Percentiles rank a stretch among this genome's conserved stretches.
phyloP scores from a whole-genome alignment of 1,140 invertebrate species.

The Drosophila obscura region DNA sequence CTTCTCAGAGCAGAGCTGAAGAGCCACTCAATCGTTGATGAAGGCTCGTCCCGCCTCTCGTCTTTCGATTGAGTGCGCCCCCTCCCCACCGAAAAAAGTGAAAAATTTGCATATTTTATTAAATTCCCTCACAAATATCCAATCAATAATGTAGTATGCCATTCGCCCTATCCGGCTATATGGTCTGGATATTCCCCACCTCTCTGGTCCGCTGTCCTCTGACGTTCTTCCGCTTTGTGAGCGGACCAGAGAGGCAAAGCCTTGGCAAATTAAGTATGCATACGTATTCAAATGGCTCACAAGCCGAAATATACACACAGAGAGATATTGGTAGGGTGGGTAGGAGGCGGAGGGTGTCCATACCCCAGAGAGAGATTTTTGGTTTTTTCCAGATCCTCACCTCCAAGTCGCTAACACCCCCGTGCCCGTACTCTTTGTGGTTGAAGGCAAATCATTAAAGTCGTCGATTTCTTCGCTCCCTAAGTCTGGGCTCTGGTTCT shows the following conservation, averaged over 20 bases:
- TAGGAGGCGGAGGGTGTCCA: constrained; percentile 15
- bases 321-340: constrained; percentile 27
- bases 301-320: constrained; percentile 66
- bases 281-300: constrained; percentile 79
- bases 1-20: constrained; percentile 21
- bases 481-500: constrained; percentile 7
- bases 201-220: background rate
- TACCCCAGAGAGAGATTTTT: constrained; percentile 76
- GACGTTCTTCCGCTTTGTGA: constrained; percentile 23
- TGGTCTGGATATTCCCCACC: constrained; percentile 2
- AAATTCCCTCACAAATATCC: constrained; percentile 79
- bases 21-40: constrained; percentile 48
- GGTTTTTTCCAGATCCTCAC: constrained; percentile 63
- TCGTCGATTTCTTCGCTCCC: constrained; percentile 23
- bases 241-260: constrained; percentile 54
- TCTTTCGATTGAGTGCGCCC: constrained; percentile 58
- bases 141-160: constrained; percentile 79
- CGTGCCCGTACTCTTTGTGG: constrained; percentile 40
- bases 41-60: constrained; percentile 26
- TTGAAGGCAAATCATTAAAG: constrained; percentile 71
- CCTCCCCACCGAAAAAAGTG: constrained; percentile 48
- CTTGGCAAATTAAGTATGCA: constrained; percentile 80
- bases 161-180: constrained; percentile 49
- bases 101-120: constrained; percentile 80
- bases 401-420: background rate